phyloP scores from a whole-genome alignment of 92 coral and sea anemone genomes.

The Hydrozoanthus gracilis region DNA sequence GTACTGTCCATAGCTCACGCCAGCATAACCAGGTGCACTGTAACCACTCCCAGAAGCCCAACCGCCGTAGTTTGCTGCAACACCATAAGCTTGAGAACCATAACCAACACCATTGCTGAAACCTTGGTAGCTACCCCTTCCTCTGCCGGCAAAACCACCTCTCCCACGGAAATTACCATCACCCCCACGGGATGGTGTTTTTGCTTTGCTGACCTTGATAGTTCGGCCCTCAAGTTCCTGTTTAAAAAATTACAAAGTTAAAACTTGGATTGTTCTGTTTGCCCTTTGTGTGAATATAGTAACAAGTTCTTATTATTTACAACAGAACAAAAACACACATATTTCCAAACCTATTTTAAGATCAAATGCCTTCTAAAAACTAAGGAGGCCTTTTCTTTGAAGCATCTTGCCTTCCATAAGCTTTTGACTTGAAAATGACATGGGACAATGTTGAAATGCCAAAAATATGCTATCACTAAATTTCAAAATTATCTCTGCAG shows the following conservation, averaged over 20 bases:
- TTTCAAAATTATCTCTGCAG: too few relatives aligned
- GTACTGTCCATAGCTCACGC: slow-evolving; percentile 2
- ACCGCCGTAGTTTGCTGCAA: background rate
- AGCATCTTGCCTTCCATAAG: too few relatives aligned
- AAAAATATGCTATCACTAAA: too few relatives aligned
- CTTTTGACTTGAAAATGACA: too few relatives aligned
- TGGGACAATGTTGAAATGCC: too few relatives aligned
- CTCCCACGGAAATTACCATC: slow-evolving; percentile 33
- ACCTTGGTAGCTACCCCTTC: slow-evolving; percentile 28
- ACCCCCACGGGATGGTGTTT: slow-evolving; percentile 4
- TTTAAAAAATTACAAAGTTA: background rate
- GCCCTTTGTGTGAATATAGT: too few relatives aligned
- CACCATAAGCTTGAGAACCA: background rate
- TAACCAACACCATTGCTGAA: slow-evolving; percentile 15
- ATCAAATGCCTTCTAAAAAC: too few relatives aligned
- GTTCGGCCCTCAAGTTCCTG: slow-evolving; percentile 44
- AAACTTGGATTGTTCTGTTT: too few relatives aligned
- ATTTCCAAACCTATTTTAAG: too few relatives aligned
- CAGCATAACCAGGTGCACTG: background rate
- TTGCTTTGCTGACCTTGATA: slow-evolving; percentile 40
- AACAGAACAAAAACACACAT: background rate
- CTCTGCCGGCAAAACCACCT: slow-evolving; percentile 29
- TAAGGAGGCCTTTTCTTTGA: too few relatives aligned
- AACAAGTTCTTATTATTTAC: too few relatives aligned
- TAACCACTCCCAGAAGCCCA: slow-evolving; percentile 1